These are phyloP conservation scores for Xiphydria camelus DNA, from an alignment of 2,888 invertebrate species.

Conservation along the genomic window DNA sequence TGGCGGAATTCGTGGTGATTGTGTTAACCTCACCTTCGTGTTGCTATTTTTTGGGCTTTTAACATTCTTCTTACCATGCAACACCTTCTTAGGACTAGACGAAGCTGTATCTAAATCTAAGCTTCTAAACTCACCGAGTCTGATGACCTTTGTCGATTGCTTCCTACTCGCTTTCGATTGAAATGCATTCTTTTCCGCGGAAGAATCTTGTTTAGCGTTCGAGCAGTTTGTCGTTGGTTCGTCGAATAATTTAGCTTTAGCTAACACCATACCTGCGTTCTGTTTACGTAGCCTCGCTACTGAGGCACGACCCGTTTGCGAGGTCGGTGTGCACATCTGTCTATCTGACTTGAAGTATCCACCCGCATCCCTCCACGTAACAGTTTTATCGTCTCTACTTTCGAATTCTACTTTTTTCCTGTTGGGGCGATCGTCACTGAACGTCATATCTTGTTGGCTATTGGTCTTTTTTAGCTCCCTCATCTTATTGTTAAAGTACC, in stretches of 20 bases:
- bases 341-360: conserved; percentile 62
- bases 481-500: conserved; percentile 43
- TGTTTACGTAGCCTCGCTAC: conserved; percentile 72
- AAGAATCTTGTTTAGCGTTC: conserved; percentile 14
- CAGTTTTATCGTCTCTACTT: conserved; percentile 26
- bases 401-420: conserved; percentile 4
- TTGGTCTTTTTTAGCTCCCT: conserved; percentile 47
- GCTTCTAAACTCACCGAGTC: conserved; percentile 16
- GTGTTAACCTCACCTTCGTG: conserved; percentile 20
- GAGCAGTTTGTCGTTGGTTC: conserved; percentile 42
- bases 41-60: conserved; percentile 17
- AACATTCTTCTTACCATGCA: conserved; percentile 8
- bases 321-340: conserved; percentile 52
- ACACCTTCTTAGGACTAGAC: neutral
- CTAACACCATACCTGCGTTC: conserved; percentile 80
- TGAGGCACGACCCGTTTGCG: conserved; percentile 69
- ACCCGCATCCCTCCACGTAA: conserved; percentile 63
- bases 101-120: conserved; percentile 6
- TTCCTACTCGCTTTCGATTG: conserved; percentile 12
- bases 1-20: conserved; percentile 25
- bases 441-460: conserved; percentile 36
- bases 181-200: conserved; percentile 5
- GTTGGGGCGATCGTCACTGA: conserved; percentile 4
- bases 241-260: conserved; percentile 78
- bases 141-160: conserved; percentile 22